Evolutionary conservation across 1,140 invertebrate species (phyloP), one percentile per base, ranked within the genome.

Genomic region (Nasonia vitripennis): DNA sequence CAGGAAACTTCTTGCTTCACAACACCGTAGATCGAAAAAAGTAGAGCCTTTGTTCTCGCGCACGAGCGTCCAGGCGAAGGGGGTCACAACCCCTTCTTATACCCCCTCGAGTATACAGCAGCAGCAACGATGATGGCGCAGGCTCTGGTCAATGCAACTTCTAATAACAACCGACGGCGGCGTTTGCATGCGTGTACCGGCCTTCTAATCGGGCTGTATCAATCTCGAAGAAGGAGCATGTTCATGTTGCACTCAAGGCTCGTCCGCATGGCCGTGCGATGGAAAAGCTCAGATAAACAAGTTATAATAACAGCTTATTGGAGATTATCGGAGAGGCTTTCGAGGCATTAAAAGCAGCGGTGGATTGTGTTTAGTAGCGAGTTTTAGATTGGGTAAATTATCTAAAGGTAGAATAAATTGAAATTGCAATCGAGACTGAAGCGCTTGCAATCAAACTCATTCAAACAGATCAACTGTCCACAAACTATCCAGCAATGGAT

Each of bases 281-380:
- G 37, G 45, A 75, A 75, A 75, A n/a, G 37, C 73, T 5, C 73
- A 31, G 34, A 45, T 75, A 45, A 75, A 75, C 31, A 45, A 75
- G 37, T 75, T 75, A 45, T 75, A 75, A 75, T 75, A 75, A 48
- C 2, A 7, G 73, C 73, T 75, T 71, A 71, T 71, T 27, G 27
- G 10, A 17, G 31, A 11, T 71, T 71, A 71, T n/a, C n/a, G n/a
- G n/a, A 71, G 31, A 71, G 23, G 14, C 70, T 3, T 12, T 27
- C 1, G 0, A 71, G 20, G 23, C 14, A 31, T 34, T 62, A 6
- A n/a, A 45, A 9, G 55, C 17, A n/a, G 5, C 17, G 20, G 41
- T 9, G 41, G 41, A 9, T 45, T 45, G 7, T 45, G 41, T 45
- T 45, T 7, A 11, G 41, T 45, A 9, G 41, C 41, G 41, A 45